These are phyloP conservation scores for Salvelinus alpinus DNA, from an alignment of 2,113 vertebrate genomes.

Conservation along the genomic window DNA sequence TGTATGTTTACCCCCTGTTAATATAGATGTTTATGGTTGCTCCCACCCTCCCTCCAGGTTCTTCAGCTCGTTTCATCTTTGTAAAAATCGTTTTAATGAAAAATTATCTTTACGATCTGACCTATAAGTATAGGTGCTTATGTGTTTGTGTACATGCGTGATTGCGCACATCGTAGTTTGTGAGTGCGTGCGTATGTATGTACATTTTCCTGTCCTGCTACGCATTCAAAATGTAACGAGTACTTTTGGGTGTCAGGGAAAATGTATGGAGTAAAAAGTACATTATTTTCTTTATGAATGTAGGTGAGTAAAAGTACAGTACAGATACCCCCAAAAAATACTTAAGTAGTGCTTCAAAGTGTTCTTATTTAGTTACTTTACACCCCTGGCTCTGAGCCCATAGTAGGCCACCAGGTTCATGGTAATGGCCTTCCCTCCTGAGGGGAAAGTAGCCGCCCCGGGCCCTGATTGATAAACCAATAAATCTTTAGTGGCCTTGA, in stretches of 20 bases:
- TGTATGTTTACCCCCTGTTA: too few relatives aligned
- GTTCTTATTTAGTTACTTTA: too few relatives aligned
- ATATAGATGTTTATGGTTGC: too few relatives aligned
- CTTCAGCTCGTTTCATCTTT: too few relatives aligned
- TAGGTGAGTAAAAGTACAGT: too few relatives aligned
- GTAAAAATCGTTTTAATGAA: too few relatives aligned
- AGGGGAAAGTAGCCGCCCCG: constrained; percentile 78
- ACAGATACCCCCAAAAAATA: too few relatives aligned
- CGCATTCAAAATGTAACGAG: neutral
- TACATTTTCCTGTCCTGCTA: constrained; percentile 6
- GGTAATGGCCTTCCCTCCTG: constrained; percentile 82
- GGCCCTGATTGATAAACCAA: constrained; percentile 96
- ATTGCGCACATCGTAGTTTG: neutral
- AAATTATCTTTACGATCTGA: too few relatives aligned
- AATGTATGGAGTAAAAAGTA: too few relatives aligned
- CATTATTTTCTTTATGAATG: too few relatives aligned
- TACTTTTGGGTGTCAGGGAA: constrained; percentile 50
- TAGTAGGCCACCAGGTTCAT: constrained; percentile 76
- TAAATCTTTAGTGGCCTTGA: constrained; percentile 94
- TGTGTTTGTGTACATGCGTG: constrained; percentile 32
- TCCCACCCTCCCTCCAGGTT: too few relatives aligned
- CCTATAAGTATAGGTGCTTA: neutral
- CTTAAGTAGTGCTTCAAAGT: too few relatives aligned
- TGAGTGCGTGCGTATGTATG: constrained; percentile 26
- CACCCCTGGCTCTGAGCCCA: neutral